Conservation (phyloP, 2,888 invertebrate species). For the Sturmia bella region DNA sequence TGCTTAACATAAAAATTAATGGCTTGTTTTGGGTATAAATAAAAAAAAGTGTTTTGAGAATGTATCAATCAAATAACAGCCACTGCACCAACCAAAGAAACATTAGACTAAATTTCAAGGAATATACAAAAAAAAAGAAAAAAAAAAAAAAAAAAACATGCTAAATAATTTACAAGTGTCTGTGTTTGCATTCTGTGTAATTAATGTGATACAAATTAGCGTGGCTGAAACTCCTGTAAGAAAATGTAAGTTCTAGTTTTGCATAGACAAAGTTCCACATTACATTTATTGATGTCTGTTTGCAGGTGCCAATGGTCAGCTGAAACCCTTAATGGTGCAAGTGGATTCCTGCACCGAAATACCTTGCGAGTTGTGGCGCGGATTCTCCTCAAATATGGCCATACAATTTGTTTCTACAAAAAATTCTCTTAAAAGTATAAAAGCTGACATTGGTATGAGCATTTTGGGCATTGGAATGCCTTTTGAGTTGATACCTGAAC, state of each 20-base stretch:
- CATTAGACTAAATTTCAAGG: too few species aligned
- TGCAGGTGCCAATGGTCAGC: constrained; percentile 72
- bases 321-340: constrained; percentile 75
- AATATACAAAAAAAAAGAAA: not conserved
- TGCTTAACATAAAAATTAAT: too few species aligned
- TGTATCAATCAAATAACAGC: too few species aligned
- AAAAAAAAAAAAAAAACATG: constrained; percentile 7
- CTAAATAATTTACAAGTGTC: not conserved
- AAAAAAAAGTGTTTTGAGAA: not conserved
- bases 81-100: too few species aligned
- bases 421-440: constrained; percentile 72
- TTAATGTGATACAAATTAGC: not conserved
- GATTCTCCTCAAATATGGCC: constrained; percentile 72
- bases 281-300: not conserved
- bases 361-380: constrained; percentile 76
- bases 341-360: constrained; percentile 74
- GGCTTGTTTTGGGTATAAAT: not conserved
- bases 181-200: not conserved
- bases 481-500: constrained; percentile 71
- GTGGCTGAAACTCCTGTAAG: not conserved
- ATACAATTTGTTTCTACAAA: constrained; percentile 78
- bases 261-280: not conserved
- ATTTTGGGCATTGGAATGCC: constrained; percentile 75
- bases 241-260: constrained; percentile 26
- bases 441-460: constrained; percentile 72